These are phyloP conservation scores for Arrhamphus sclerolepis DNA, from an alignment of 2,797 vertebrate genomes.

Conservation along the genomic window DNA sequence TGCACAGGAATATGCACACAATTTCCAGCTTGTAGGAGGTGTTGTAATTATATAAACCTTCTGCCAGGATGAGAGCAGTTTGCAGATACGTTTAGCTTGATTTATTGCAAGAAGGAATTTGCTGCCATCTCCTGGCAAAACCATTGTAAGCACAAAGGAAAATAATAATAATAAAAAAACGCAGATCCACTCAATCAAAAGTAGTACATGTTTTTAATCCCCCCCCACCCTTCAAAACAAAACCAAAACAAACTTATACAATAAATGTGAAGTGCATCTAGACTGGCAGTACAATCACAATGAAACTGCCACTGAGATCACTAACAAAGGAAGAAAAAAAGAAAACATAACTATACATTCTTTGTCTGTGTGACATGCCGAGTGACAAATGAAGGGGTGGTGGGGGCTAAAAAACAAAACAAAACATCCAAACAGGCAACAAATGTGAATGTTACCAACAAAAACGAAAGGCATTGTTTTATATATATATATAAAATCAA, in stretches of 20 bases:
- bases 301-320: constrained; percentile 11
- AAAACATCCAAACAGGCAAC: constrained; percentile 39
- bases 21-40: neutral
- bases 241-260: constrained; percentile 31
- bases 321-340: constrained; percentile 1
- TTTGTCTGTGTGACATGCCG: constrained; percentile 21
- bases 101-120: constrained; percentile 15
- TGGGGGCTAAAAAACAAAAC: constrained; percentile 42
- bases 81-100: neutral
- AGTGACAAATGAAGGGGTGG: constrained; percentile 25
- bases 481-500: constrained; percentile 14
- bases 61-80: neutral
- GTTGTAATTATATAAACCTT: neutral
- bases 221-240: constrained; percentile 26
- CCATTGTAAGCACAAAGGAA: neutral
- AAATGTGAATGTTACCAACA: constrained; percentile 13
- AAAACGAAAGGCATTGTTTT: neutral
- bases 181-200: neutral
- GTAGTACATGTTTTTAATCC: constrained; percentile 39
- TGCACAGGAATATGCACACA: neutral
- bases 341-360: constrained; percentile 23
- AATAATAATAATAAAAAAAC: too few species aligned
- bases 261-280: constrained; percentile 38
- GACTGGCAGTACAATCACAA: constrained; percentile 22
- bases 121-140: constrained; percentile 69